Percentiles rank a stretch among this genome's conserved stretches.
These are phyloP conservation scores for Liopterus haemorrhoidalis DNA, from an alignment of 2,888 invertebrate genomes.

Conservation along the genomic window DNA sequence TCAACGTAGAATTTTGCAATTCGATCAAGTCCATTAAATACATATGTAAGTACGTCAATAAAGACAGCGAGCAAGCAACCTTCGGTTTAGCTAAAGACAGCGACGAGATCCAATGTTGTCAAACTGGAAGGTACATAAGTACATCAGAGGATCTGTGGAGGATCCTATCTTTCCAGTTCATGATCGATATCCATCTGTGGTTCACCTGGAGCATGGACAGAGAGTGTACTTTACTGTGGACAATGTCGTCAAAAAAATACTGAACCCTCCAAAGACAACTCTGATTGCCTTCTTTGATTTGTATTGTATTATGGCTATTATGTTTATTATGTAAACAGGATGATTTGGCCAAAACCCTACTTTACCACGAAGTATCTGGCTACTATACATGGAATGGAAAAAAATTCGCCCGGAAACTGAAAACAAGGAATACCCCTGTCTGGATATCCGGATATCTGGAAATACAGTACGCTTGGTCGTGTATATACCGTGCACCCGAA, in stretches of 20 bases:
- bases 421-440: slow-evolving; percentile 24
- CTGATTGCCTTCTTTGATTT: slow-evolving; percentile 32
- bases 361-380: slow-evolving; percentile 25
- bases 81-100: slow-evolving; percentile 21
- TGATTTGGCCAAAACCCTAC: slow-evolving; percentile 28
- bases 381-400: slow-evolving; percentile 28
- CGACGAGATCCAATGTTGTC: slow-evolving; percentile 32
- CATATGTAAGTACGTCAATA: slow-evolving; percentile 38
- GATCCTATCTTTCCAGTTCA: slow-evolving; percentile 28
- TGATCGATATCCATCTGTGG: slow-evolving; percentile 35
- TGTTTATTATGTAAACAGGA: slow-evolving; percentile 33
- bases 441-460: slow-evolving; percentile 12
- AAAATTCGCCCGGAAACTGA: slow-evolving; percentile 24
- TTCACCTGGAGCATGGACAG: slow-evolving; percentile 34
- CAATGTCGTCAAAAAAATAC: neutral
- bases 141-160: slow-evolving; percentile 35
- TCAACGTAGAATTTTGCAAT: slow-evolving; percentile 40
- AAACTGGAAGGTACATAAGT: slow-evolving; percentile 34
- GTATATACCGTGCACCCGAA: slow-evolving; percentile 26
- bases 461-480: slow-evolving; percentile 20
- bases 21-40: slow-evolving; percentile 42
- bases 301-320: slow-evolving; percentile 29
- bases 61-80: slow-evolving; percentile 31
- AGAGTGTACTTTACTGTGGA: slow-evolving; percentile 2
- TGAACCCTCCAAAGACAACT: slow-evolving; percentile 34